Conservation (phyloP, 2,888 invertebrate species). For the Dyspetes luteomarginatus region DNA sequence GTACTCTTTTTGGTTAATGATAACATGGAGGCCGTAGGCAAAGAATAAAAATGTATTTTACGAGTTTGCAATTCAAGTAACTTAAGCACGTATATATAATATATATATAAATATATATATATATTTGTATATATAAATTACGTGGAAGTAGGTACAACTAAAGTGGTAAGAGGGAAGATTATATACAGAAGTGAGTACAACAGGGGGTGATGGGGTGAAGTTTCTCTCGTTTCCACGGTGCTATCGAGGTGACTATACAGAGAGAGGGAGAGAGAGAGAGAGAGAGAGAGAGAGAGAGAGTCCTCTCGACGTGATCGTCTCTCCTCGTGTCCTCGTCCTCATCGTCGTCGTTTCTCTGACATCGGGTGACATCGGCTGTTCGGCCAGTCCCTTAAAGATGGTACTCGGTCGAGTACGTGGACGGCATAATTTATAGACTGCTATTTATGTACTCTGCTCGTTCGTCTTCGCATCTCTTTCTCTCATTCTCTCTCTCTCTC, state of each 20-base stretch:
- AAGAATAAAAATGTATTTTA: slow-evolving; percentile 31
- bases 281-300: slow-evolving; percentile 30
- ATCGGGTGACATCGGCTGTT: slow-evolving; percentile 72
- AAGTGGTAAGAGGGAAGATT: slow-evolving; percentile 15
- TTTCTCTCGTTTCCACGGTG: slow-evolving; percentile 72
- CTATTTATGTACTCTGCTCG: slow-evolving; percentile 74
- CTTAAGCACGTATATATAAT: neutral
- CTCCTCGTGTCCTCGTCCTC: slow-evolving; percentile 54
- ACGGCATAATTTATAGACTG: slow-evolving; percentile 77
- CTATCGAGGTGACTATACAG: slow-evolving; percentile 61
- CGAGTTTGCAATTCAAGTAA: slow-evolving; percentile 29
- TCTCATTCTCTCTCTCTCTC: neutral
- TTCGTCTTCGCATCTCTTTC: slow-evolving; percentile 46
- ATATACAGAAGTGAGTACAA: neutral
- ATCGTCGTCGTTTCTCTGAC: slow-evolving; percentile 67
- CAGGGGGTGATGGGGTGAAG: slow-evolving; percentile 34
- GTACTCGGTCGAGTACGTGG: slow-evolving; percentile 74
- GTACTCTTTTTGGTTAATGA: neutral
- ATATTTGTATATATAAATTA: slow-evolving; percentile 3
- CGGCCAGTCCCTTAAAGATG: slow-evolving; percentile 72
- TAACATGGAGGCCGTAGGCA: slow-evolving; percentile 12
- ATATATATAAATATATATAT: slow-evolving; percentile 1
- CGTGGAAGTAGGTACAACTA: slow-evolving; percentile 35
- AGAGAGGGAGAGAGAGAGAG: slow-evolving; percentile 23
- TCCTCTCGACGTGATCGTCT: slow-evolving; percentile 60